Evolutionary conservation across 2,888 invertebrate genomes (phyloP).

Genomic region (Physocephala rufipes): DNA sequence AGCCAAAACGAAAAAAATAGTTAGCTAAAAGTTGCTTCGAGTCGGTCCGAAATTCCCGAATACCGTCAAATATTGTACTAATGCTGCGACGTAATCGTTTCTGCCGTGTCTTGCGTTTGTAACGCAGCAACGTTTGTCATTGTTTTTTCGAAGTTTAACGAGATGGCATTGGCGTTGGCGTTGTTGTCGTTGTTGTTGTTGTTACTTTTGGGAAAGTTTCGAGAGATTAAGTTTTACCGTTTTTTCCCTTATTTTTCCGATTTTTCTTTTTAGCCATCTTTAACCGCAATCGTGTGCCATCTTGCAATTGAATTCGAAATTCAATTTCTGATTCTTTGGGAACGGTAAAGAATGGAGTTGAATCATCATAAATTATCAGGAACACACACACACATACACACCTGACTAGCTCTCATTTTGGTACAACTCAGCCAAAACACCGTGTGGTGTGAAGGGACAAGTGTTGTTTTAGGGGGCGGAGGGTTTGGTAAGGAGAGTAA

Average conservation of each 20-base stretch:
- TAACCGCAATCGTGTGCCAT: constrained; percentile 31
- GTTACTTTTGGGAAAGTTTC: constrained; percentile 24
- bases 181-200: constrained; percentile 19
- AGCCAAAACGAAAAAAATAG: neutral
- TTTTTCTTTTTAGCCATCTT: constrained; percentile 3
- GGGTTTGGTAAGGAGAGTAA: neutral
- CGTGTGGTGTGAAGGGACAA: too few relatives aligned
- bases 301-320: constrained; percentile 36
- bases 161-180: neutral
- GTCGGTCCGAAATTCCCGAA: constrained; percentile 14
- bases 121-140: constrained; percentile 21
- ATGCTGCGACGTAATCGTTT: neutral
- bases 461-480: too few relatives aligned
- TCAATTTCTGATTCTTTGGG: constrained; percentile 18
- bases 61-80: neutral
- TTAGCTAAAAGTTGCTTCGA: too few relatives aligned
- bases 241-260: neutral
- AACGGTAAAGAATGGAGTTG: constrained; percentile 21
- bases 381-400: too few relatives aligned
- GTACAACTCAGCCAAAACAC: constrained; percentile 24
- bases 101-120: constrained; percentile 10
- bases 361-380: constrained; percentile 36
- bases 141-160: constrained; percentile 14
- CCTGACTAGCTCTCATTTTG: neutral
- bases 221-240: constrained; percentile 27